These are phyloP conservation scores for Dendrophyllia cribrosa DNA, from an alignment of 64 coral and sea anemone species.

Conservation along the genomic window DNA sequence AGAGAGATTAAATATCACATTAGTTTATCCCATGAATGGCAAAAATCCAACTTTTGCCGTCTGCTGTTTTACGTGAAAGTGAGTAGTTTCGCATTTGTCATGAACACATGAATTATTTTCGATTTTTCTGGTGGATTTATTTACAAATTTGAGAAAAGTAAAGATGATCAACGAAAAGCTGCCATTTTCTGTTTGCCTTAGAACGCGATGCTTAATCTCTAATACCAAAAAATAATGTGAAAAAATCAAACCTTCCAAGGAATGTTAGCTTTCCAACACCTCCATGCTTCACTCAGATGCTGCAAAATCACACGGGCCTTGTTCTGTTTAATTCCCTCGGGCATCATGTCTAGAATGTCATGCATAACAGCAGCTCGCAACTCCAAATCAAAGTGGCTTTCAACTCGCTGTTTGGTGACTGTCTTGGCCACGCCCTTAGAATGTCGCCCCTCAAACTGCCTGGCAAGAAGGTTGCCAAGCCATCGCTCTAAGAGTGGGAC, in stretches of 20 bases:
- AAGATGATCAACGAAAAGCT: too few species aligned
- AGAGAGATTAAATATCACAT: too few species aligned
- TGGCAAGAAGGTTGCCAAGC: slow-evolving; percentile 95
- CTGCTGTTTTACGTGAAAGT: too few species aligned
- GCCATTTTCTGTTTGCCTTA: too few species aligned
- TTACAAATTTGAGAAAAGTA: too few species aligned
- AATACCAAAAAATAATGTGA: background rate
- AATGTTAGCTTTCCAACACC: slow-evolving; percentile 99
- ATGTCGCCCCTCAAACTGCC: slow-evolving; percentile 97
- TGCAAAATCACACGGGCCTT: slow-evolving; percentile 93
- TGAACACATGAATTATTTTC: too few species aligned
- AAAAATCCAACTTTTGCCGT: too few species aligned
- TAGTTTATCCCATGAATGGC: too few species aligned
- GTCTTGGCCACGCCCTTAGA: slow-evolving; percentile 98
- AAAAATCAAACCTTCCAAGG: slow-evolving; percentile 89
- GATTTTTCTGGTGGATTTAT: too few species aligned
- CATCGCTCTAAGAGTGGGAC: slow-evolving; percentile 93
- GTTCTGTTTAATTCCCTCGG: slow-evolving; percentile 98
- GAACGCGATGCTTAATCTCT: background rate
- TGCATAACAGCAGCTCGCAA: slow-evolving; percentile 98
- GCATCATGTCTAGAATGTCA: slow-evolving; percentile 99
- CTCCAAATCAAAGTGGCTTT: slow-evolving; percentile 97
- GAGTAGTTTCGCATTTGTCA: too few species aligned
- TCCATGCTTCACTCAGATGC: slow-evolving; percentile 98
- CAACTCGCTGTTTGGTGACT: slow-evolving; percentile 96